Base-by-base conservation (phyloP, 2,113 vertebrate genomes). In the Colius striatus region DNA sequence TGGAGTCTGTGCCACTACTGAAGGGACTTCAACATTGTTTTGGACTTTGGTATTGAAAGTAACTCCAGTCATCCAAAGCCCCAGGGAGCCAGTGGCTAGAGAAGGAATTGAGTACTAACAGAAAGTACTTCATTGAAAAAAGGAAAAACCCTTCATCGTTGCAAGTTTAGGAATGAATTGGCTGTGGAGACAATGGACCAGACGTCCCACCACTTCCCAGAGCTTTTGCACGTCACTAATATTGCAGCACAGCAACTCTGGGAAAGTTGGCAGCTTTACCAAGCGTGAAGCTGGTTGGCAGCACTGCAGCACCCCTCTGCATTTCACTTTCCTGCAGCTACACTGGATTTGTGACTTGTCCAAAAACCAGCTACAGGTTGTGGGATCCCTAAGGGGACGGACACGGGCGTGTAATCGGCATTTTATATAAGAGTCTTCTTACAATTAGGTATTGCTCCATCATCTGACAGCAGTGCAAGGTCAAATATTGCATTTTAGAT, bases 401-500 rank as follows among this genome's bases (percentile, higher is more conserved):
- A 91, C 57, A 93, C 43, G 95, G 91, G 95, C 94, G 95, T 6
- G 43, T 66, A 97, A 95, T 11, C 85, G 80, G 77, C 94, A 96
- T 91, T 84, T 96, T 79, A 92, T 79, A 90, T 2, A 95, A 97
- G 90, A 97, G 79, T 96, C 83, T 84, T 95, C 96, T 98, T 97
- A 97, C 92, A 90, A 88, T 97, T 90, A 93, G 93, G 90, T 86
- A 96, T 19, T 72, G 95, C 94, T 97, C 96, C 98, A 97, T 94
- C 97, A 97, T 97, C 94, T 97, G 97, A 94, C 95, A 97, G 93
- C 97, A 98, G 95, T 97, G 97, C 98, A 98, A 97, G 97, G 97
- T 98, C 97, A 97, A 95, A 97, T 84, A 97, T 3, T 91, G 75
- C 90, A 97, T 95, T 98, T 96, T 89, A 96, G 86, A 54, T 96